Evolutionary conservation across 2,797 vertebrate species (phyloP).

Genomic region (Melanotaenia boesemani): DNA sequence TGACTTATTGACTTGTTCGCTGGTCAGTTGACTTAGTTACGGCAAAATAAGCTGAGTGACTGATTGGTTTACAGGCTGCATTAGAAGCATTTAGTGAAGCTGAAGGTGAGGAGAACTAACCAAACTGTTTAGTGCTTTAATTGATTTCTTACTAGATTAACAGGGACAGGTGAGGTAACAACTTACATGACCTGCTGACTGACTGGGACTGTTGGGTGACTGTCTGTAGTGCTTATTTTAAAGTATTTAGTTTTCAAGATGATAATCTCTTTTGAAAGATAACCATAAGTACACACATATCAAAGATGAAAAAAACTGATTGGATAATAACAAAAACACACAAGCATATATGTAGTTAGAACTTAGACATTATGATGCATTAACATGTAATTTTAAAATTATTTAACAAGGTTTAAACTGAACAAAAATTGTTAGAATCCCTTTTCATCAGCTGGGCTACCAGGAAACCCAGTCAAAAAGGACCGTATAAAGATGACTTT

Average conservation of each 20-base stretch:
- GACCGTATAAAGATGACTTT: background rate
- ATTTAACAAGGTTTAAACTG: background rate
- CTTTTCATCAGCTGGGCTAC: background rate
- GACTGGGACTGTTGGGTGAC: constrained; percentile 10
- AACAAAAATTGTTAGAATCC: background rate
- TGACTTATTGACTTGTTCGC: constrained; percentile 71
- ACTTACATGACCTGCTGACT: constrained; percentile 21
- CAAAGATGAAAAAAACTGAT: background rate
- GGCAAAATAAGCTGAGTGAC: constrained; percentile 29
- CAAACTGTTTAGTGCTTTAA: constrained; percentile 30
- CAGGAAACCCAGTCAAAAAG: background rate
- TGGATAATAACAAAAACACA: background rate
- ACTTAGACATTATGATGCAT: background rate
- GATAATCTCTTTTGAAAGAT: background rate
- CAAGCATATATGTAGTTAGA: too few relatives aligned
- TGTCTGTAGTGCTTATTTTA: background rate
- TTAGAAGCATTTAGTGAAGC: constrained; percentile 34
- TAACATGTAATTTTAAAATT: background rate
- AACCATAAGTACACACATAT: background rate
- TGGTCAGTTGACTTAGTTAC: constrained; percentile 47
- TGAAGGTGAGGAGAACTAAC: constrained; percentile 39
- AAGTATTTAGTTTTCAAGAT: background rate
- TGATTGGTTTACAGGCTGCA: constrained; percentile 43
- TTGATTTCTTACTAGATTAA: constrained; percentile 38
- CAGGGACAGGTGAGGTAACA: constrained; percentile 25